Evolutionary conservation across 2,888 invertebrate species (phyloP).

Genomic region (Torymus tubicola): DNA sequence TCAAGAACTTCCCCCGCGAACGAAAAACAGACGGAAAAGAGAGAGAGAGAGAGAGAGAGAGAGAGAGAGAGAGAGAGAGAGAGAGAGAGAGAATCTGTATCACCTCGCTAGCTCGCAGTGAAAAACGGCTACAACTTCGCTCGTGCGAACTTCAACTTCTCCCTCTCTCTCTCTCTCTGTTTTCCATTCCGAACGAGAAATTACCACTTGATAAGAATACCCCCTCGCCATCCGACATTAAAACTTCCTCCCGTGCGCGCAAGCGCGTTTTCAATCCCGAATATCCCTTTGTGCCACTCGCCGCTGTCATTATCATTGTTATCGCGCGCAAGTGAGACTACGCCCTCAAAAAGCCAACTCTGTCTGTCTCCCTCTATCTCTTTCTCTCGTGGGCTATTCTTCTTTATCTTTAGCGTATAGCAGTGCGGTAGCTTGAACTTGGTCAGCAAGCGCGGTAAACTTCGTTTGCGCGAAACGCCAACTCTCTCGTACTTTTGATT

Average conservation of each 20-base stretch:
- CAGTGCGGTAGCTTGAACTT: not conserved
- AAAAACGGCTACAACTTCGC: too few relatives aligned
- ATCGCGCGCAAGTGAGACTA: constrained; percentile 38
- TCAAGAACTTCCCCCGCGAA: too few relatives aligned
- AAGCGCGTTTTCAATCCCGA: not conserved
- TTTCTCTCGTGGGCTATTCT: not conserved
- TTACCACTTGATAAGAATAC: constrained; percentile 51
- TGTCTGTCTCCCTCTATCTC: not conserved
- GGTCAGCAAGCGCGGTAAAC: not conserved
- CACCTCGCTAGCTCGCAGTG: too few relatives aligned
- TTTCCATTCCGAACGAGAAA: constrained; percentile 42
- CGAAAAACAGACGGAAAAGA: too few relatives aligned
- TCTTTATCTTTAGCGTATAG: not conserved
- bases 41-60: too few relatives aligned
- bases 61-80: too few relatives aligned
- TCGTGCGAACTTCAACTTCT: too few relatives aligned
- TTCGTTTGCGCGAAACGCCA: not conserved
- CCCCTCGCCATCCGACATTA: constrained; percentile 22
- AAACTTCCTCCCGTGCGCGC: constrained; percentile 33
- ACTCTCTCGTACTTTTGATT: not conserved
- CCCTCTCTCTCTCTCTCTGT: not conserved
- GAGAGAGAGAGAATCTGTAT: too few relatives aligned
- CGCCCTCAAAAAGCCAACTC: constrained; percentile 14
- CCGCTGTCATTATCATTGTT: constrained; percentile 56
- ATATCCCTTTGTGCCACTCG: constrained; percentile 14